These are phyloP conservation scores for Smithornis capensis DNA, from an alignment of 2,113 vertebrate genomes.

Conservation along the genomic window DNA sequence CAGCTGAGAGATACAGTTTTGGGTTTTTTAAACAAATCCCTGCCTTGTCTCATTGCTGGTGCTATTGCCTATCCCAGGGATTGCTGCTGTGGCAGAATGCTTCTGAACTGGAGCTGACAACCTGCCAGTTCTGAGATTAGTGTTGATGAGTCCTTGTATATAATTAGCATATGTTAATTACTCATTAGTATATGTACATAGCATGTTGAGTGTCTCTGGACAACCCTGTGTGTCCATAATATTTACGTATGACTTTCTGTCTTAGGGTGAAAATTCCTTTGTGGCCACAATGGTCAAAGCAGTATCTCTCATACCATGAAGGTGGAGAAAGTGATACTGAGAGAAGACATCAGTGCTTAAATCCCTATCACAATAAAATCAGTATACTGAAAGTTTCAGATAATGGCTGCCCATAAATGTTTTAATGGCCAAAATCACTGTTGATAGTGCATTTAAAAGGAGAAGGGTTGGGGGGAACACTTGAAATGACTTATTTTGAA, in stretches of 20 bases:
- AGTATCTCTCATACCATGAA: not conserved
- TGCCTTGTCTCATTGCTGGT: not conserved
- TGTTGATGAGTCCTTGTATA: not conserved
- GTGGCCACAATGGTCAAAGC: not conserved
- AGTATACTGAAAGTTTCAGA: not conserved
- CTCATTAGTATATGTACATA: not conserved
- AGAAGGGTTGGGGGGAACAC: not conserved
- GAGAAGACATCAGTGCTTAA: not conserved
- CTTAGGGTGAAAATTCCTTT: not conserved
- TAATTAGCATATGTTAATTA: conserved; percentile 23
- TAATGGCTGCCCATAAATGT: not conserved
- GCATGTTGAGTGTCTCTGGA: not conserved
- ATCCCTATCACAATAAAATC: not conserved
- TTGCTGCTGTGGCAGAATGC: not conserved
- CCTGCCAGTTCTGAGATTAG: not conserved
- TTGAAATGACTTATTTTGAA: not conserved
- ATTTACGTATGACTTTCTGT: conserved; percentile 18
- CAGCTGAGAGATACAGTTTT: not conserved
- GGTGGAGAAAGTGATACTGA: not conserved
- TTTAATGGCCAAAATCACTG: not conserved
- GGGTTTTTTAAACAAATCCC: not conserved
- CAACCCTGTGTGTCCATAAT: not conserved
- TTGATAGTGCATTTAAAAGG: not conserved
- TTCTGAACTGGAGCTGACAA: not conserved
- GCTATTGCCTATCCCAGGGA: not conserved